phyloP scores from a whole-genome alignment of 2,797 vertebrate species.

The Darevskia nairensis region DNA sequence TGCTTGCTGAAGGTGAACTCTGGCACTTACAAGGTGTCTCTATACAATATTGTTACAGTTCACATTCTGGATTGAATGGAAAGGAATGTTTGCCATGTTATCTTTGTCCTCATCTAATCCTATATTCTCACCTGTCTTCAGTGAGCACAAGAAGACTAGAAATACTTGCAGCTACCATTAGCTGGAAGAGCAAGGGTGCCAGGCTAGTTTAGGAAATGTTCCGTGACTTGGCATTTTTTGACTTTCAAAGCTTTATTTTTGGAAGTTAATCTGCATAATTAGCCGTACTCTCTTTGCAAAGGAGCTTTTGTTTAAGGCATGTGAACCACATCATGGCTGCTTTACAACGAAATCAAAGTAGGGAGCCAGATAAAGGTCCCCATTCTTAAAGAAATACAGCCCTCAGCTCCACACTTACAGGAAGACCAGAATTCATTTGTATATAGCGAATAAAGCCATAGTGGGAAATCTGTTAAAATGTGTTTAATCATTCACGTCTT shows the following conservation, averaged over 20 bases:
- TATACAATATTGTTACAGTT: not conserved
- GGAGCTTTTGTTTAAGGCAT: conserved; percentile 50
- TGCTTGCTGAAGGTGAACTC: not conserved
- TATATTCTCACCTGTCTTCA: not conserved
- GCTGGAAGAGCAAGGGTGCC: not conserved
- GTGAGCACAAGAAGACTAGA: not conserved
- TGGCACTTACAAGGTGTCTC: not conserved
- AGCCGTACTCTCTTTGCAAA: conserved; percentile 45
- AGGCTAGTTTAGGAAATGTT: not conserved
- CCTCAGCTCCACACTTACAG: conserved; percentile 53
- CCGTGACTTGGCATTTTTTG: conserved; percentile 9
- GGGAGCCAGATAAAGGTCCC: conserved; percentile 28
- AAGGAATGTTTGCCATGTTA: not conserved
- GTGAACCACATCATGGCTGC: conserved; percentile 24
- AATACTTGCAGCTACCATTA: not conserved
- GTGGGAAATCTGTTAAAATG: conserved; percentile 65
- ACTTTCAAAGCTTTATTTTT: conserved; percentile 1
- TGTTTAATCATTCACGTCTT: conserved; percentile 70
- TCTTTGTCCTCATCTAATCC: not conserved
- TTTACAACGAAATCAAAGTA: conserved; percentile 37
- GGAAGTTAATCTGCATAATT: conserved; percentile 35
- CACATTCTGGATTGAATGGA: not conserved
- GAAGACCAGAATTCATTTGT: conserved; percentile 56
- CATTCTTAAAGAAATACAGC: conserved; percentile 39
- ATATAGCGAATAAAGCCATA: conserved; percentile 60